A percentile compares a stretch with the other conserved stretches of the same genome.
phyloP scores from a whole-genome alignment of 2,888 invertebrate species.

The Phasia obesa region DNA sequence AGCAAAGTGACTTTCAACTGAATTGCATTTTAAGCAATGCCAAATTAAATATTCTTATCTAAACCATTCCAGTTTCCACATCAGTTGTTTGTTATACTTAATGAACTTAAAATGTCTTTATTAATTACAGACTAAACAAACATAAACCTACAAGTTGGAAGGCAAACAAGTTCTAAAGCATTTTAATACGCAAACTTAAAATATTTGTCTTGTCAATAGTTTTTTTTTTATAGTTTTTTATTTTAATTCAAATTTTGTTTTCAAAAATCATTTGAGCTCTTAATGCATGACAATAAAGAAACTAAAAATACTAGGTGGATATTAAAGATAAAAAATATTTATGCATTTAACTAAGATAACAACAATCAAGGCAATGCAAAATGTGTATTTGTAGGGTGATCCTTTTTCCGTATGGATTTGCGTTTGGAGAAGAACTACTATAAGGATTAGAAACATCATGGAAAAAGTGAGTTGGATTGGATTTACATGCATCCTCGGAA shows the following conservation, averaged over 20 bases:
- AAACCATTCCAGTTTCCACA: constrained; percentile 67
- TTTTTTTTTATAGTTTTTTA: neutral
- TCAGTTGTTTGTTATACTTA: constrained; percentile 69
- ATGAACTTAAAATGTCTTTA: constrained; percentile 71
- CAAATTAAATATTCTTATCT: constrained; percentile 68
- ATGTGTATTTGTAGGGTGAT: constrained; percentile 6
- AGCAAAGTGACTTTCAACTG: constrained; percentile 43
- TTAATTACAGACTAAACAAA: constrained; percentile 65
- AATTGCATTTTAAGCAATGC: constrained; percentile 56
- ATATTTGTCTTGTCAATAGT: neutral
- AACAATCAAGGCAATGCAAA: constrained; percentile 14
- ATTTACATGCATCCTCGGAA: no score
- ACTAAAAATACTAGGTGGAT: constrained; percentile 62
- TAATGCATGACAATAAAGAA: constrained; percentile 67
- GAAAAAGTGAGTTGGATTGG: no score
- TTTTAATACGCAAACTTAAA: constrained; percentile 2
- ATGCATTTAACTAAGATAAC: constrained; percentile 50
- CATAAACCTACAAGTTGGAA: constrained; percentile 57
- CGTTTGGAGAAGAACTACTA: no score
- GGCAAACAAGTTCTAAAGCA: constrained; percentile 47
- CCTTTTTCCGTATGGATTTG: neutral
- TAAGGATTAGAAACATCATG: no score
- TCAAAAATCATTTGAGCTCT: constrained; percentile 56
- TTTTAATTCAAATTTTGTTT: constrained; percentile 1
- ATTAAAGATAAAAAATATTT: constrained; percentile 56